These are phyloP conservation scores for Mobula hypostoma DNA, from an alignment of 2,113 vertebrate genomes.

Conservation along the genomic window DNA sequence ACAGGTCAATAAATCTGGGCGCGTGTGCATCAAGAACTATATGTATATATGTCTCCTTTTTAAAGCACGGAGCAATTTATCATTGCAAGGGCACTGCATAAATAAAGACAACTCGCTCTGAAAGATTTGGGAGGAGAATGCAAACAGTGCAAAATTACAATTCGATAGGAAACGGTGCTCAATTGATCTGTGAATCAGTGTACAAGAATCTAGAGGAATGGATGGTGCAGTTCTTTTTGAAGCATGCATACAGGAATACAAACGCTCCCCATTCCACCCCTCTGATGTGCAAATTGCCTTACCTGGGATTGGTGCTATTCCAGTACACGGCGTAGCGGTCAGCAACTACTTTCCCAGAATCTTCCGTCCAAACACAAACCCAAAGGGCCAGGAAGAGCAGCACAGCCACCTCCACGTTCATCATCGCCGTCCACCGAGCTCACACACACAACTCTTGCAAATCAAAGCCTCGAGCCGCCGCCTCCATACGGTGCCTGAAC, in stretches of 20 bases:
- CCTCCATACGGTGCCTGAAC: constrained; percentile 32
- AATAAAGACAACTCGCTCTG: neutral
- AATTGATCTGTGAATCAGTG: neutral
- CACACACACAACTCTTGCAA: constrained; percentile 37
- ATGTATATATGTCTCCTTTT: neutral
- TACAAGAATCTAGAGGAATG: neutral
- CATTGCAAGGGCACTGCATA: neutral
- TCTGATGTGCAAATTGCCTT: constrained; percentile 45
- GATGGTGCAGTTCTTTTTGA: neutral
- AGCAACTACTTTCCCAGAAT: constrained; percentile 66
- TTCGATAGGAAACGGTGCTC: neutral
- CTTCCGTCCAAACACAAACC: constrained; percentile 69
- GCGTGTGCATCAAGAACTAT: neutral
- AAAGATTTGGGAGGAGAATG: neutral
- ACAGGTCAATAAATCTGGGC: neutral
- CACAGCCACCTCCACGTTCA: constrained; percentile 60
- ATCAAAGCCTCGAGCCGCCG: constrained; percentile 33
- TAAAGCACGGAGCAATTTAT: neutral
- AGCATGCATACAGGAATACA: neutral
- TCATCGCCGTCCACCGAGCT: constrained; percentile 44
- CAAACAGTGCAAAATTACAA: neutral
- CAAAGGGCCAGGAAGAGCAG: constrained; percentile 64
- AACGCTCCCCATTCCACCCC: neutral
- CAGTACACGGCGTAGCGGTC: constrained; percentile 84
- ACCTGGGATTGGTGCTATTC: constrained; percentile 90